Percentiles rank a stretch among this genome's conserved stretches.
Evolutionary conservation across 2,888 invertebrate genomes (phyloP).

Genomic region (Nycteola revayana): DNA sequence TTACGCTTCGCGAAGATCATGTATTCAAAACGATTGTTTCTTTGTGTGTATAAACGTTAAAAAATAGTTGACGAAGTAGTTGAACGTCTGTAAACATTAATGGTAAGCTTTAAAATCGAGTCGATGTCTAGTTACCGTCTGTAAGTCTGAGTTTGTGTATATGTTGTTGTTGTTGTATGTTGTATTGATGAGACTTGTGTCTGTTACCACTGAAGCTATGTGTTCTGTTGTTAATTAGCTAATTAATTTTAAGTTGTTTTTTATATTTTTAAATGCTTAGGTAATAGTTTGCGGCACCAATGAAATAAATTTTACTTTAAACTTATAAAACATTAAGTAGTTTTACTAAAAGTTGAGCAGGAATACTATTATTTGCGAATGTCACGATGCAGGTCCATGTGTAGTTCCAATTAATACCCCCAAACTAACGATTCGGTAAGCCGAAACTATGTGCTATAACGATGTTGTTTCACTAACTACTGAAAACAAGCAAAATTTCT

Average conservation of each 20-base stretch:
- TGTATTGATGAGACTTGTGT: slow-evolving; percentile 18
- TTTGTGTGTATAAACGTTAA: slow-evolving; percentile 11
- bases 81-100: slow-evolving; percentile 16
- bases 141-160: slow-evolving; percentile 39
- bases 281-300: slow-evolving; percentile 54
- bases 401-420: too few relatives aligned
- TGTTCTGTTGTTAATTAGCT: slow-evolving; percentile 59
- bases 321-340: slow-evolving; percentile 19
- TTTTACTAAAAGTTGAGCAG: too few relatives aligned
- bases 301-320: slow-evolving; percentile 52
- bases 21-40: slow-evolving; percentile 61
- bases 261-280: slow-evolving; percentile 32
- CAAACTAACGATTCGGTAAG: too few relatives aligned
- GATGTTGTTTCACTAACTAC: too few relatives aligned
- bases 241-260: slow-evolving; percentile 35
- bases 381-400: too few relatives aligned
- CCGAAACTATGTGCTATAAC: too few relatives aligned
- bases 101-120: slow-evolving; percentile 43
- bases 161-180: slow-evolving; percentile 24
- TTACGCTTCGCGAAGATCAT: too few relatives aligned
- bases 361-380: too few relatives aligned
- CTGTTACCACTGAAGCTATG: slow-evolving; percentile 55
- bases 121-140: slow-evolving; percentile 35
- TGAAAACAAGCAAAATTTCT: too few relatives aligned
- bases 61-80: slow-evolving; percentile 7